Base-by-base conservation (phyloP, 2,797 vertebrate genomes). In the Euphonia xanthogaster region DNA sequence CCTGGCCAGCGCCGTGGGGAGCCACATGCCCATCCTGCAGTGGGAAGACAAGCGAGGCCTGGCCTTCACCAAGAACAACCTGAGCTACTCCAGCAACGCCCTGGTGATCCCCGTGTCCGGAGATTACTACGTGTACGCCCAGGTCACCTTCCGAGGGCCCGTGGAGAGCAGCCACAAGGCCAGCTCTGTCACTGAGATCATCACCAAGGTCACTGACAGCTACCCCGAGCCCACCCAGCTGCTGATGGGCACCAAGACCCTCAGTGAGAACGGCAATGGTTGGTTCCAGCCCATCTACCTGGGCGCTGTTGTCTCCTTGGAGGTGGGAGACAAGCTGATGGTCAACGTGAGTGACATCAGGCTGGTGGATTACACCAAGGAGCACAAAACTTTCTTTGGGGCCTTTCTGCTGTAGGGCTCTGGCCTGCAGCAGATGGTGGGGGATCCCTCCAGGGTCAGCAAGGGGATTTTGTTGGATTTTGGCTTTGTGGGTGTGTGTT, bases 311-410 rank as follows among this genome's bases (percentile, higher is more conserved):
- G 95, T 98, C 51, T 96, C 96, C 55, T 77, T 98, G 68, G 85
- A 97, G 58, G 96, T 92, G 88, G 97, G 97, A 17, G 98, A 98
- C 90, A 97, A 95, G 74, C 84, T 98, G n/a, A 97, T 97, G 96
- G 98, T 98, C n/a, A 97, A 98, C 0, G 97, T 98, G 83, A 98
- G 95, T 4, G 95, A 97, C 66, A 95, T 98, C 93, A 95, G 85
- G 57, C 94, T 97, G 91, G 97, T 98, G 77, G 98, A 98, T 96
- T 98, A 98, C 78, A 98, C 97, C 47, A 97, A 96, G 63, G 98
- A 98, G 86, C 95, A 98, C 72, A 98, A 97, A 96, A 98, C 98
- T 8, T 98, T 98, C 91, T 98, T 98, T 31, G 98, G 98, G 54
- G 98, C 98, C 58, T 98, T 98, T 79, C 92, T 98, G 89, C 82